phyloP scores from a whole-genome alignment of 2,113 vertebrate genomes.

The Tenebrosternarchus preto region DNA sequence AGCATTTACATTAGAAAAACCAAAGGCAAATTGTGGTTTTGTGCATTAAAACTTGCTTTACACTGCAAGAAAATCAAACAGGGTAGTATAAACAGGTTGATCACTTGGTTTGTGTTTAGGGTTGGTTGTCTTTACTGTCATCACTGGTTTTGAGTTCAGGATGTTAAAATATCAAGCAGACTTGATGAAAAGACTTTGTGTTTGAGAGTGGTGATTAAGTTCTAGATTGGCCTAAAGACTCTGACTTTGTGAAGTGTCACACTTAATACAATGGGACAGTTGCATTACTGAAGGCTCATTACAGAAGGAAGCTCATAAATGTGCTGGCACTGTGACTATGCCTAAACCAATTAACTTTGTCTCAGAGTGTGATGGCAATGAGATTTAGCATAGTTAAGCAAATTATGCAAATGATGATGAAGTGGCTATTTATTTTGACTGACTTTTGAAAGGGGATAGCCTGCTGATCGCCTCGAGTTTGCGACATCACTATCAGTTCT shows the following conservation, averaged over 20 bases:
- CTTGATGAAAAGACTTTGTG: constrained; percentile 11
- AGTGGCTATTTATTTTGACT: constrained; percentile 30
- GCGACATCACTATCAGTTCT: not conserved
- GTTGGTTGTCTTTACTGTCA: constrained; percentile 11
- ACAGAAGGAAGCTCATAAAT: constrained; percentile 25
- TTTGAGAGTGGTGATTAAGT: constrained; percentile 6
- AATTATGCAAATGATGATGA: constrained; percentile 50
- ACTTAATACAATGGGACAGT: constrained; percentile 47
- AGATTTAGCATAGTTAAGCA: constrained; percentile 38
- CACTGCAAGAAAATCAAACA: not conserved
- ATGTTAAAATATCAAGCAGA: not conserved
- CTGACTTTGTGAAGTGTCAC: constrained; percentile 39
- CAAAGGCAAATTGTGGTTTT: not conserved
- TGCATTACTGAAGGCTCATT: constrained; percentile 35
- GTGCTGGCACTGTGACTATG: constrained; percentile 34
- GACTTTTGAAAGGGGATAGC: constrained; percentile 15
- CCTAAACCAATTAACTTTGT: constrained; percentile 38
- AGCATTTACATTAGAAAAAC: not conserved
- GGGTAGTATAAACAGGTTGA: not conserved
- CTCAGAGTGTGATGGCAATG: constrained; percentile 36
- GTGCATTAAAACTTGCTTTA: not conserved
- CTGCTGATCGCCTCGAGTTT: not conserved
- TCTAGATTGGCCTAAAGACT: constrained; percentile 17
- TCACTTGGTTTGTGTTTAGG: not conserved
- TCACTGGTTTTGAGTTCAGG: not conserved